These are phyloP conservation scores for Diuraphis noxia DNA, from an alignment of 1,140 invertebrate species.

Conservation along the genomic window DNA sequence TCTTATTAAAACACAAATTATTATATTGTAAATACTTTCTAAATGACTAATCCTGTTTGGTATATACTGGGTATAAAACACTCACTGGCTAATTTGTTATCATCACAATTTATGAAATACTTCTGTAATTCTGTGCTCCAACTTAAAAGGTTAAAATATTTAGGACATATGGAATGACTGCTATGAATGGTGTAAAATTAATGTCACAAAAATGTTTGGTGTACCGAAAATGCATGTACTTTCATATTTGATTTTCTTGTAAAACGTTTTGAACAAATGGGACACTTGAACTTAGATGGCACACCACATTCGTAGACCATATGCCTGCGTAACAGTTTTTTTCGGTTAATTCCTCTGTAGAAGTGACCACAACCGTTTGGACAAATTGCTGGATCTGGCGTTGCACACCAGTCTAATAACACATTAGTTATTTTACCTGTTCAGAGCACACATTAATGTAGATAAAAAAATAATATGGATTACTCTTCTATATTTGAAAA, in stretches of 20 bases:
- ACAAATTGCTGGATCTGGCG: conserved; percentile 39
- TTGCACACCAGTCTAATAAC: neutral
- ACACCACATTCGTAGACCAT: conserved; percentile 67
- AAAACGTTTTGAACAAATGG: conserved; percentile 54
- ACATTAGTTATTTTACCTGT: neutral
- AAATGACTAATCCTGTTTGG: neutral
- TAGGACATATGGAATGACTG: neutral
- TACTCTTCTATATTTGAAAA: neutral
- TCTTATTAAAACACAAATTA: neutral
- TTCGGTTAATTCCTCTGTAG: conserved; percentile 56
- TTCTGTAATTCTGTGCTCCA: neutral
- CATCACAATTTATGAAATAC: neutral
- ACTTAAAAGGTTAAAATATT: neutral
- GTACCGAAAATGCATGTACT: conserved; percentile 5
- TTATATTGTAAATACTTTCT: neutral
- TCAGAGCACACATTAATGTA: conserved; percentile 7
- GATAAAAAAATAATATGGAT: neutral
- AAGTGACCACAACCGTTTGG: conserved; percentile 51
- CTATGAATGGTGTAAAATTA: neutral
- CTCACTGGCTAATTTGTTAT: neutral
- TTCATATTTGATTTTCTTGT: conserved; percentile 52
- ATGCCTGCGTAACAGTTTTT: conserved; percentile 63
- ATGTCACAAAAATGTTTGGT: neutral
- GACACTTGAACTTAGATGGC: conserved; percentile 55
- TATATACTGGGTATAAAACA: neutral